Evolutionary conservation across 2,797 vertebrate species (phyloP).

Genomic region (Alectoris magna): DNA sequence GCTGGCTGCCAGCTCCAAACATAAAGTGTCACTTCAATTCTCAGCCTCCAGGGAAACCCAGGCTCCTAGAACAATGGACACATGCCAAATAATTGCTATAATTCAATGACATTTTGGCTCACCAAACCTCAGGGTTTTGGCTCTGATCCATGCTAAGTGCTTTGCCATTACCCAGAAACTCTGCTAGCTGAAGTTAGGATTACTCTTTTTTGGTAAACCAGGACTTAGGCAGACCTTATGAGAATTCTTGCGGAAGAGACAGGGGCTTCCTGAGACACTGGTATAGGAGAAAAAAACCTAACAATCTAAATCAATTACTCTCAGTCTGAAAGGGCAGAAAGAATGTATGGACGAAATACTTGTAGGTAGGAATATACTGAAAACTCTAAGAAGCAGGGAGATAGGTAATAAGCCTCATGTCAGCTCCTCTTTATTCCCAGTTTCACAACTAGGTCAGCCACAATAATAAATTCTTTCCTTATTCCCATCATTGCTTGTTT

Average conservation of each 20-base stretch:
- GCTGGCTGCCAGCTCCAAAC: slow-evolving; percentile 35
- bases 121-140: slow-evolving; percentile 42
- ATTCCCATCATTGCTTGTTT: background rate
- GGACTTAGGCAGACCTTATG: background rate
- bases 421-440: background rate
- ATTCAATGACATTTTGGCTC: slow-evolving; percentile 57
- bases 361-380: background rate
- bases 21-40: slow-evolving; percentile 61
- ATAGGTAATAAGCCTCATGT: background rate
- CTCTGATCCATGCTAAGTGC: slow-evolving; percentile 9
- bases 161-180: slow-evolving; percentile 37
- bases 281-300: background rate
- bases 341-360: background rate
- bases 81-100: slow-evolving; percentile 59
- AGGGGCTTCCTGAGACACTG: background rate
- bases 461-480: background rate
- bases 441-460: background rate
- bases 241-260: background rate
- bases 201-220: slow-evolving; percentile 7
- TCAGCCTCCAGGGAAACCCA: slow-evolving; percentile 53
- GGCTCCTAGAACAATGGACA: slow-evolving; percentile 49
- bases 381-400: background rate
- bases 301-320: background rate
- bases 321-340: background rate
- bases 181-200: slow-evolving; percentile 27